These are phyloP conservation scores for Pseudeuparius sepicola DNA, from an alignment of 2,888 invertebrate genomes.

Conservation along the genomic window DNA sequence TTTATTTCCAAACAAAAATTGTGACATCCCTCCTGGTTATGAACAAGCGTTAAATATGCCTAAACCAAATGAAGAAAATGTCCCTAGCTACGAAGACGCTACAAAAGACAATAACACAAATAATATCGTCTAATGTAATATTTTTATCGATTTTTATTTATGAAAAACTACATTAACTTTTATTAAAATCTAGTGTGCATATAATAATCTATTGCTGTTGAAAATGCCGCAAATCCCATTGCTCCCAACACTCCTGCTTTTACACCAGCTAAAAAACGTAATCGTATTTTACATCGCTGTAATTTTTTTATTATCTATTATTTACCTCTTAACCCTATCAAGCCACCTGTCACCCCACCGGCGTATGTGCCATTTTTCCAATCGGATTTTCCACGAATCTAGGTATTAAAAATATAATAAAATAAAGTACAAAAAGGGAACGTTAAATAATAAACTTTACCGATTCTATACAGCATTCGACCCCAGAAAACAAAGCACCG, in stretches of 20 bases:
- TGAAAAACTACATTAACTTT: too few relatives aligned
- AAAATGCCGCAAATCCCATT: slow-evolving; percentile 95
- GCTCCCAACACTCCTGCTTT: slow-evolving; percentile 92
- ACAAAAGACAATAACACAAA: too few relatives aligned
- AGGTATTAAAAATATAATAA: slow-evolving; percentile 16
- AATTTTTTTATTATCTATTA: slow-evolving; percentile 6
- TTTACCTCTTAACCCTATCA: slow-evolving; percentile 73
- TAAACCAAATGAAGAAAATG: too few relatives aligned
- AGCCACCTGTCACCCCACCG: slow-evolving; percentile 87
- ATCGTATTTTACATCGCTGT: background rate
- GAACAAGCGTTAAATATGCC: too few relatives aligned
- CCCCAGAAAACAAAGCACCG: slow-evolving; percentile 86
- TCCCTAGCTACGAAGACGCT: too few relatives aligned
- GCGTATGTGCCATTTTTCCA: slow-evolving; percentile 96
- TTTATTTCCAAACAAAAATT: too few relatives aligned
- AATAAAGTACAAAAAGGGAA: background rate
- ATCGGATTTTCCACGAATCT: slow-evolving; percentile 76
- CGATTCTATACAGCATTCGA: slow-evolving; percentile 91
- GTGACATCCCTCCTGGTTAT: too few relatives aligned
- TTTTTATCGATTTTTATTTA: too few relatives aligned
- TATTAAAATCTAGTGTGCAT: slow-evolving; percentile 51
- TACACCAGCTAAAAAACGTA: slow-evolving; percentile 66
- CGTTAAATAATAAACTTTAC: slow-evolving; percentile 45
- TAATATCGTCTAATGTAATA: too few relatives aligned
- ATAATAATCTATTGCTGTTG: slow-evolving; percentile 93